Base-by-base conservation (phyloP, 2,888 invertebrate species). In the Maniola hyperantus region DNA sequence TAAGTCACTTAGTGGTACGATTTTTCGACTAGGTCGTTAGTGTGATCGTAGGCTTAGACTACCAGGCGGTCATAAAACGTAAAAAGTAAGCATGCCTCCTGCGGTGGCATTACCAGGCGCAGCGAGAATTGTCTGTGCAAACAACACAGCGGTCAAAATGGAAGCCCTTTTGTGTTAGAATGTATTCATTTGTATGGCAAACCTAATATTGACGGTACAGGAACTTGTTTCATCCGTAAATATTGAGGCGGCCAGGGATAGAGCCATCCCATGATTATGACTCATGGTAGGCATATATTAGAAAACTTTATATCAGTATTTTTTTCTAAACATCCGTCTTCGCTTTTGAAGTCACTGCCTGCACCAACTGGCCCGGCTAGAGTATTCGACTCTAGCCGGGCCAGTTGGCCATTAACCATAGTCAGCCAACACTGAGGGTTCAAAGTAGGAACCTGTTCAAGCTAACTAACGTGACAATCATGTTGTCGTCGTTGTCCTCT, bases 171-270 rank as follows among this genome's bases (percentile, higher is more conserved):
- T 91, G 89, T 91, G 84, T 84, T 86, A 88, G 84, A 88, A 89
- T 89, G 90, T 91, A 91, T 91, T 90, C 90, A 91, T 91, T 91
- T 91, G 91, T 91, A 89, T 87, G 85, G 89, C 79, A 85, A 85
- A 82, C 80, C 80, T 79, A 91, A 92, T 91, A 90, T 91, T 91
- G 87, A 91, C 89, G 73, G 76, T 80, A 83, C 73, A 79, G 79
- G 79, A 91, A 91, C 91, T 88, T 84, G 91, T 91, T 90, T 79
- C 82, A 79, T 82, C 77, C 76, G 88, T 87, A 87, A 88, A 89
- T 83, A 89, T 80, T 81, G 66, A 63, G 57, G 59, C 60, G 58
- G 64, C 51, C 63, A 54, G 63, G 70, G 71, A 73, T 66, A 70
- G 67, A 76, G 79, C 74, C 79, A 81, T 81, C 79, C 79, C 75